Conservation (phyloP, 2,888 invertebrate species). For the Priapulus caudatus region DNA sequence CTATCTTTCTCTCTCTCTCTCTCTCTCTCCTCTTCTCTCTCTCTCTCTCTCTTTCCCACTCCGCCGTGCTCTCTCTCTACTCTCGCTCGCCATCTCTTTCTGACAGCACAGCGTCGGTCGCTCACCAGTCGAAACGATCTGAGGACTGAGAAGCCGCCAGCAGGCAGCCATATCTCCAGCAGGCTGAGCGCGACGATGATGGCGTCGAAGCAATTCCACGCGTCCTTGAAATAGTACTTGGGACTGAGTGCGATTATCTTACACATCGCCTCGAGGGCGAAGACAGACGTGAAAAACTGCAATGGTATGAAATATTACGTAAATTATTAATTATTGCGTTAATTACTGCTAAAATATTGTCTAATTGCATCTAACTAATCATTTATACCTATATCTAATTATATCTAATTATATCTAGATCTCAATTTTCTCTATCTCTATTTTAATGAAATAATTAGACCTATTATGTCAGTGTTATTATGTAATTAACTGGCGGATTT, state of each 20-base stretch:
- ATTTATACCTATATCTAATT: too few relatives aligned
- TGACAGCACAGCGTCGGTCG: slow-evolving; percentile 7
- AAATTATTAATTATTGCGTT: too few relatives aligned
- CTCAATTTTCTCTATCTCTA: too few relatives aligned
- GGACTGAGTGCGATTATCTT: slow-evolving; percentile 95
- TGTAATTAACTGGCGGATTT: too few relatives aligned
- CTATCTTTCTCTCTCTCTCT: too few relatives aligned
- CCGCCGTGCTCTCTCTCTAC: background rate
- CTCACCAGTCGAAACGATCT: slow-evolving; percentile 95
- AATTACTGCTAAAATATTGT: too few relatives aligned
- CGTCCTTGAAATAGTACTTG: slow-evolving; percentile 91
- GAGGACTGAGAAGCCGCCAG: slow-evolving; percentile 90
- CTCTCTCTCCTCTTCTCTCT: slow-evolving; percentile 3
- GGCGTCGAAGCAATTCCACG: slow-evolving; percentile 98
- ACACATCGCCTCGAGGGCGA: slow-evolving; percentile 83
- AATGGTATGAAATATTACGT: slow-evolving; percentile 31
- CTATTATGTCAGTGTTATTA: too few relatives aligned
- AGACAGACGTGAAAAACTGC: slow-evolving; percentile 94
- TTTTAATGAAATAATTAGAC: too few relatives aligned
- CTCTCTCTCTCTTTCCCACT: slow-evolving; percentile 1
- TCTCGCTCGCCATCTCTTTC: too few relatives aligned
- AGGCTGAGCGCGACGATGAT: slow-evolving; percentile 91
- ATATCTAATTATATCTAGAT: too few relatives aligned
- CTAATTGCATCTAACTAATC: too few relatives aligned
- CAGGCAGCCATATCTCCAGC: slow-evolving; percentile 81